Conservation (phyloP, 1,140 invertebrate species). For the Bombus soroeensis region DNA sequence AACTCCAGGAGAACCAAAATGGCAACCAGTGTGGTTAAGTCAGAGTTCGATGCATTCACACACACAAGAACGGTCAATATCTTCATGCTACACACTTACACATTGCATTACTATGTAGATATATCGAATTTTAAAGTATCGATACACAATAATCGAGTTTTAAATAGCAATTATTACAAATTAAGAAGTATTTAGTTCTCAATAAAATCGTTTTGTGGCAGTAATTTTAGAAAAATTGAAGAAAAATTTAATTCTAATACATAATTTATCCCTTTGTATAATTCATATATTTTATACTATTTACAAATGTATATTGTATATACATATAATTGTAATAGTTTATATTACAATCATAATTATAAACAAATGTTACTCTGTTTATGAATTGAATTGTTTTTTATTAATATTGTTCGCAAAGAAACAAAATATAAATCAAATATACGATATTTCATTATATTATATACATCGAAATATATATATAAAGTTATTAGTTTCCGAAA, state of each 20-base stretch:
- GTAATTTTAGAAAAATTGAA: not conserved
- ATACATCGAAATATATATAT: not conserved
- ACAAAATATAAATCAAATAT: not conserved
- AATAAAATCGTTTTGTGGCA: not conserved
- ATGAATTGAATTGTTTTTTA: not conserved
- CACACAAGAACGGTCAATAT: too few species aligned
- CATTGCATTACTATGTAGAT: not conserved
- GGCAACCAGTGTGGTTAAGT: conserved; percentile 13
- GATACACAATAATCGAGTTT: conserved; percentile 24
- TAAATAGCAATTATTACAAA: not conserved
- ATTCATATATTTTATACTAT: not conserved
- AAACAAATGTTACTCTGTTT: not conserved
- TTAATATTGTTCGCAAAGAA: not conserved
- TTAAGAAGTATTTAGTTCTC: not conserved
- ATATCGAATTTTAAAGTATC: conserved; percentile 16
- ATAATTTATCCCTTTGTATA: not conserved
- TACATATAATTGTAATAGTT: not conserved
- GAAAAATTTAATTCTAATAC: not conserved
- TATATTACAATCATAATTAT: not conserved
- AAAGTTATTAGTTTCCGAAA: too few species aligned
- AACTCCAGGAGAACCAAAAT: conserved; percentile 15
- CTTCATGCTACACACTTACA: not conserved
- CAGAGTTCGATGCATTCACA: not conserved
- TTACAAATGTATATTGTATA: not conserved
- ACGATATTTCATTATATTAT: not conserved